These are phyloP conservation scores for Pogonocherus hispidulus DNA, from an alignment of 2,888 invertebrate species.

Conservation along the genomic window DNA sequence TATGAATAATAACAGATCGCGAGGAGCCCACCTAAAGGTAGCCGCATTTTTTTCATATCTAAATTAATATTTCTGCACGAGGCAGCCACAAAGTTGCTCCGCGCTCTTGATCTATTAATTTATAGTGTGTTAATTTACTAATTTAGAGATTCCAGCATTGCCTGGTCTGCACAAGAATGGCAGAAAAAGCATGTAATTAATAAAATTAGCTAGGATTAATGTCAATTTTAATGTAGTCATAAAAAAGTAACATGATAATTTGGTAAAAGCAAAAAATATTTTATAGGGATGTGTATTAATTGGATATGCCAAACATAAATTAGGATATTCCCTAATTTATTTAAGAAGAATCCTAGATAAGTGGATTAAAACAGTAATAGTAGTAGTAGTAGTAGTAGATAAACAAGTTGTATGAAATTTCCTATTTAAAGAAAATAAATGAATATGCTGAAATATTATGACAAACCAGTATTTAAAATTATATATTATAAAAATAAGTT, in stretches of 20 bases:
- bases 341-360: too few species aligned
- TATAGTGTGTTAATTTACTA: constrained; percentile 1
- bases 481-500: too few species aligned
- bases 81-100: too few species aligned
- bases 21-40: background rate
- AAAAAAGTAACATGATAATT: constrained; percentile 11
- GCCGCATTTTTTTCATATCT: background rate
- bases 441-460: too few species aligned
- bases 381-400: too few species aligned
- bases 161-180: background rate
- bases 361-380: too few species aligned
- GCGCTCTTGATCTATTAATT: constrained; percentile 13
- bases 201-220: background rate
- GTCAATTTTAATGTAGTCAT: constrained; percentile 6
- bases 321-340: too few species aligned
- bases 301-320: too few species aligned
- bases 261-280: background rate
- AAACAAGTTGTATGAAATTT: too few species aligned
- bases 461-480: too few species aligned
- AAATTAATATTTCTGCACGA: too few species aligned
- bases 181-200: constrained; percentile 1
- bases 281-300: background rate
- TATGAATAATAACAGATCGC: background rate
- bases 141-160: background rate
- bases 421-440: too few species aligned